Conservation (phyloP, 2,113 vertebrate genomes). For the Atractosteus spatula region DNA sequence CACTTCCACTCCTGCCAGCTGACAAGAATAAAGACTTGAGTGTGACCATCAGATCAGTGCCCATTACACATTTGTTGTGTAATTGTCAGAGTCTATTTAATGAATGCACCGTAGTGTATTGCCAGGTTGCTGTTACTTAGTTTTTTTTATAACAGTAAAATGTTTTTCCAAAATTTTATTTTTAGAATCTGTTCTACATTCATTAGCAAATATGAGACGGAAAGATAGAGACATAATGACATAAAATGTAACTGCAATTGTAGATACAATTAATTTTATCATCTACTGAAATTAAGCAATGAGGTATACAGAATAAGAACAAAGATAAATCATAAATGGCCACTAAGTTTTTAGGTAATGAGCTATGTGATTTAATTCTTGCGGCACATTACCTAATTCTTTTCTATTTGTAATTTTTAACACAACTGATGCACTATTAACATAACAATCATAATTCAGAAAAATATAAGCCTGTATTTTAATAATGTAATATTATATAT, state of each 20-base stretch:
- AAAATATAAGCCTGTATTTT: too few species aligned
- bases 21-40: neutral
- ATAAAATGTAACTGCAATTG: too few species aligned
- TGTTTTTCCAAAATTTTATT: too few species aligned
- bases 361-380: neutral
- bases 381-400: conserved; percentile 9
- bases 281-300: neutral
- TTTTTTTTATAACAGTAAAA: neutral
- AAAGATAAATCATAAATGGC: conserved; percentile 16
- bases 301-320: conserved; percentile 20
- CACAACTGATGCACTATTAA: too few species aligned
- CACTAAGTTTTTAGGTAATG: conserved; percentile 8
- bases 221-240: neutral
- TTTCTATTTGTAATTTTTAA: too few species aligned
- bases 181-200: neutral
- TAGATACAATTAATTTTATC: neutral
- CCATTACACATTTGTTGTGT: too few species aligned
- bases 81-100: too few species aligned
- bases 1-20: neutral
- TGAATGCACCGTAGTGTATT: too few species aligned
- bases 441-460: too few species aligned
- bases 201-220: neutral
- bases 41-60: neutral
- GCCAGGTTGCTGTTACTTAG: too few species aligned
- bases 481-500: too few species aligned